Evolutionary conservation across 2,888 invertebrate species (phyloP), one percentile per base, ranked within the genome.

Genomic region (Cetonia aurata): DNA sequence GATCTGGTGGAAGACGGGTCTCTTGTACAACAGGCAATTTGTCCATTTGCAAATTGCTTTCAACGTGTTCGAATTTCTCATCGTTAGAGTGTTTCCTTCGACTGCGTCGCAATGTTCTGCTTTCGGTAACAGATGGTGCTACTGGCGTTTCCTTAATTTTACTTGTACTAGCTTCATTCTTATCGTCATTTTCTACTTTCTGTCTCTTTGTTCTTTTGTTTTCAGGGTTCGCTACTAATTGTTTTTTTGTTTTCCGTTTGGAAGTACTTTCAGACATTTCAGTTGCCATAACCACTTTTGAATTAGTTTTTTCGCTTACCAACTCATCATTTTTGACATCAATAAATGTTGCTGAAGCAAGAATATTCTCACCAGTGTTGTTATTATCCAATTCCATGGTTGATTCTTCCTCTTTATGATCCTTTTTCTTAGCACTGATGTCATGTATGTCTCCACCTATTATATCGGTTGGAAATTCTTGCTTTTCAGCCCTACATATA

Each of bases 11-110:
- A 9, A 12, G n/a, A 57, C 6, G 41, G 12, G 8, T 44, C 17
- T 57, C 57, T 42, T 42, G 13, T 57, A 42, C 42, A 3, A 57
- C 19, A 4, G n/a, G 4, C 13, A 56, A 37, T 13, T 56, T 37
- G 10, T n/a, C 8, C 1, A 15, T 15, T 37, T 37, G 17, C 9
- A 9, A 10, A 41, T 15, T 17, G 19, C 0, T 17, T 42, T 19
- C 42, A 19, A 3, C 10, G 4, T 4, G 8, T 17, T 57, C 55
- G 8, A 1, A 31, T n/a, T 33, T 12, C 42, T 57, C 57, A 33
- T 41, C 57, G 6, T 10, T 17, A 1, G 57, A 57, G 10, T 57
- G 15, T 10, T 17, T 57, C n/a, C 57, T 41, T 44, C 12, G 41
- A 33, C 57, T 57, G 41, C 42, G 57, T n/a, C 57, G 13, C 13